These are phyloP conservation scores for Sebastes oblongus DNA, from an alignment of 2,797 vertebrate species.

Conservation along the genomic window DNA sequence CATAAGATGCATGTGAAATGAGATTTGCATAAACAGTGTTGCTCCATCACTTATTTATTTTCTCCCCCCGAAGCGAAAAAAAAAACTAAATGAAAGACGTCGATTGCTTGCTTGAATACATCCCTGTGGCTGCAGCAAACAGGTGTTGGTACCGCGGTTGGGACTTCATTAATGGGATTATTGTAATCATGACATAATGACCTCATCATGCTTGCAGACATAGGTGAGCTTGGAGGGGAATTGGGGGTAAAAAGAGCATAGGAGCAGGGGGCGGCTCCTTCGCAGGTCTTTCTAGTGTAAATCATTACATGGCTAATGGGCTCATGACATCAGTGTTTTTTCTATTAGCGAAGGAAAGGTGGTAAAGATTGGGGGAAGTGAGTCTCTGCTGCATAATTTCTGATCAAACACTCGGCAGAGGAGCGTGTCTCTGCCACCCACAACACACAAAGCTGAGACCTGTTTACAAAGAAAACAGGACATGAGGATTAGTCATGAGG, in stretches of 20 bases:
- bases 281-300: conserved; percentile 22
- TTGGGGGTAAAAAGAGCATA: not conserved
- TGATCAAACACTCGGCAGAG: conserved; percentile 25
- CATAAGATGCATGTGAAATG: conserved; percentile 74
- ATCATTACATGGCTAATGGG: conserved; percentile 48
- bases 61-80: conserved; percentile 19
- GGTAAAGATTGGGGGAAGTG: not conserved
- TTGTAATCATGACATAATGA: conserved; percentile 57
- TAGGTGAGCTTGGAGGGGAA: conserved; percentile 7
- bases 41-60: conserved; percentile 73
- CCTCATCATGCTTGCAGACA: conserved; percentile 34
- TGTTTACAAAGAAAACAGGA: conserved; percentile 34
- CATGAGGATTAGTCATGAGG: conserved; percentile 25
- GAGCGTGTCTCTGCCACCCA: conserved; percentile 12
- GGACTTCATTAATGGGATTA: conserved; percentile 38
- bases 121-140: conserved; percentile 43
- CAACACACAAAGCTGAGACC: not conserved
- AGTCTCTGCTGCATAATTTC: not conserved
- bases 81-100: conserved; percentile 38
- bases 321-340: conserved; percentile 48
- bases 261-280: conserved; percentile 37
- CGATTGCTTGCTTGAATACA: conserved; percentile 19
- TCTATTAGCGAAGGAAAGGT: conserved; percentile 13
- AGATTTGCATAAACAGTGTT: conserved; percentile 78
- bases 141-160: conserved; percentile 37